Evolutionary conservation across 2,113 vertebrate species (phyloP).

Genomic region (Macquaria australasica): DNA sequence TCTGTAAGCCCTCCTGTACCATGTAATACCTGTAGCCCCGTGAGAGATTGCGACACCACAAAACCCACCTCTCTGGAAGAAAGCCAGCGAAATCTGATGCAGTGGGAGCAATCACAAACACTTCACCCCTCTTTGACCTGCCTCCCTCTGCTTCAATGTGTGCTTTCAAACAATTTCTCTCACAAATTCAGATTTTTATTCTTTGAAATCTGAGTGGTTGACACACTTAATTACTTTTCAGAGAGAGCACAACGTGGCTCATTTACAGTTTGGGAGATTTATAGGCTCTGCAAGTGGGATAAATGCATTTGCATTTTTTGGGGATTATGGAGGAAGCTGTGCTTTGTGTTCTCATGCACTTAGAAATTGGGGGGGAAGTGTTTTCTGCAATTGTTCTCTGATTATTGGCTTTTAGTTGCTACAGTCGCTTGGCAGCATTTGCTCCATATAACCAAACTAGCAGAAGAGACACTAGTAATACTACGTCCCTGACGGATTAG

Average conservation of each 20-base stretch:
- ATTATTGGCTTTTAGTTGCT: slow-evolving; percentile 32
- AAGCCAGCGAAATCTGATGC: slow-evolving; percentile 39
- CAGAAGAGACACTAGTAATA: slow-evolving; percentile 8
- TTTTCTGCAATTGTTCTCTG: slow-evolving; percentile 32
- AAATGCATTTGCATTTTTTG: slow-evolving; percentile 54
- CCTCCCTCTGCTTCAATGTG: slow-evolving; percentile 4
- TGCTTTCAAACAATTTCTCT: slow-evolving; percentile 24
- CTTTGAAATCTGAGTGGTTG: slow-evolving; percentile 8
- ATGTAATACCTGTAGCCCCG: slow-evolving; percentile 54
- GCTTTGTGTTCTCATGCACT: slow-evolving; percentile 38
- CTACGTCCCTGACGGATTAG: slow-evolving; percentile 5
- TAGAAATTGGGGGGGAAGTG: not conserved
- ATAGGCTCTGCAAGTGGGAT: slow-evolving; percentile 42
- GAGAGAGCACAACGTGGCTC: slow-evolving; percentile 23
- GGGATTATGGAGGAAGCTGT: slow-evolving; percentile 43
- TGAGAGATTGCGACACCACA: slow-evolving; percentile 41
- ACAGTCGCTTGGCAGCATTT: slow-evolving; percentile 32
- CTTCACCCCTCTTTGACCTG: slow-evolving; percentile 35
- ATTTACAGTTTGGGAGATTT: slow-evolving; percentile 70
- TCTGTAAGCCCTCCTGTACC: slow-evolving; percentile 59
- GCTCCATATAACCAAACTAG: slow-evolving; percentile 13
- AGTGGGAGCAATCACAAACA: slow-evolving; percentile 36
- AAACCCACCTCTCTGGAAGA: slow-evolving; percentile 41
- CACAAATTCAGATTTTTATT: slow-evolving; percentile 1
- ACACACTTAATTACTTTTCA: slow-evolving; percentile 52